phyloP scores from a whole-genome alignment of 2,888 invertebrate species.

The Saturnia pavonia region DNA sequence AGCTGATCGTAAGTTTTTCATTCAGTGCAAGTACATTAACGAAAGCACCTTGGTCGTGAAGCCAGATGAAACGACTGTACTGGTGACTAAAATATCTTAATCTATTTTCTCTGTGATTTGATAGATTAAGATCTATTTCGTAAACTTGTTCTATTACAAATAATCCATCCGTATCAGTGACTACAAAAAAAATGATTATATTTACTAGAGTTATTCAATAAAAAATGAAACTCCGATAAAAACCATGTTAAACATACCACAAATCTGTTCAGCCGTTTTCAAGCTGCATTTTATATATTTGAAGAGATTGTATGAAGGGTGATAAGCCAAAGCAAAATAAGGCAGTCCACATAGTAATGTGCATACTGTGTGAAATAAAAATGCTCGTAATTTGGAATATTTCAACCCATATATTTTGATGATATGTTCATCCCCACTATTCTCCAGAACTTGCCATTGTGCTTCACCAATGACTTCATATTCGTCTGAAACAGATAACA shows the following conservation, averaged over 20 bases:
- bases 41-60: constrained; percentile 72
- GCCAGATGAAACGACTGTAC: constrained; percentile 81
- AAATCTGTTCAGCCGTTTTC: constrained; percentile 77
- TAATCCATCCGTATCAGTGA: constrained; percentile 71
- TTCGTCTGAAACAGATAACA: constrained; percentile 65
- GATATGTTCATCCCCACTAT: constrained; percentile 70
- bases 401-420: constrained; percentile 79
- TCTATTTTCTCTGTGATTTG: constrained; percentile 66
- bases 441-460: constrained; percentile 78
- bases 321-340: constrained; percentile 80
- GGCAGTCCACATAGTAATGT: constrained; percentile 80
- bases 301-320: constrained; percentile 76
- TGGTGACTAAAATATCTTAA: constrained; percentile 81
- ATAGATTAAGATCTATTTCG: constrained; percentile 69
- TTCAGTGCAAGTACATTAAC: constrained; percentile 73
- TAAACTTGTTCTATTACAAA: constrained; percentile 68
- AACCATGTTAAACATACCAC: constrained; percentile 66
- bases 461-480: constrained; percentile 82
- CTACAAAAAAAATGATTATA: constrained; percentile 51
- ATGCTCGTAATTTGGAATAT: constrained; percentile 64
- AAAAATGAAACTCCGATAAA: constrained; percentile 9
- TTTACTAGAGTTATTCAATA: neutral
- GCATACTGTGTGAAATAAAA: constrained; percentile 76
- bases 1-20: constrained; percentile 72
- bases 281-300: constrained; percentile 82